Percentiles rank a stretch among this genome's conserved stretches.
These are phyloP conservation scores for Trididemnum miniatum DNA, from an alignment of 23 tunicate species.

Conservation along the genomic window DNA sequence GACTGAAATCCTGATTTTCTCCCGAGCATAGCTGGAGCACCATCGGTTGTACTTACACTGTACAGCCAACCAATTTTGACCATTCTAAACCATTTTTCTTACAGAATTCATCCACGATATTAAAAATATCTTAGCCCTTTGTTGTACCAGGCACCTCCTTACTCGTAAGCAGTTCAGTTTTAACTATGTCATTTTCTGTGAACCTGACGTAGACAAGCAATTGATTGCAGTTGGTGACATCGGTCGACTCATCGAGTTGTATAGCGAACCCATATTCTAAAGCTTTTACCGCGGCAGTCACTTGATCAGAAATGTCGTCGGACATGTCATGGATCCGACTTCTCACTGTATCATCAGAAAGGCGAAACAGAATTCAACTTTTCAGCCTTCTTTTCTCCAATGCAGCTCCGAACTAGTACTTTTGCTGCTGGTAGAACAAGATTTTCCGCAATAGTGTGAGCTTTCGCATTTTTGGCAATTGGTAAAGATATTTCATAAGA, in stretches of 20 bases:
- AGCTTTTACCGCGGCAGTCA: constrained; percentile 59
- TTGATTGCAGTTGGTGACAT: constrained; percentile 37
- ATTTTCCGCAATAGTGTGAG: constrained; percentile 65
- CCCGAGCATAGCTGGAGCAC: constrained; percentile 47
- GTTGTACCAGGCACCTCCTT: constrained; percentile 28
- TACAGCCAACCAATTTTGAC: constrained; percentile 51
- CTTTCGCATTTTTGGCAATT: constrained; percentile 60
- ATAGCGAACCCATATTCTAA: constrained; percentile 53
- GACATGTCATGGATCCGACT: constrained; percentile 57
- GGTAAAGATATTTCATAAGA: constrained; percentile 66
- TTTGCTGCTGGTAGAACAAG: constrained; percentile 65
- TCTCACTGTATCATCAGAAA: constrained; percentile 50
- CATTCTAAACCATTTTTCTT: constrained; percentile 61
- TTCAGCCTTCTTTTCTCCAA: constrained; percentile 48
- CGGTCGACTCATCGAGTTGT: constrained; percentile 73
- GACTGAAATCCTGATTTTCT: constrained; percentile 47
- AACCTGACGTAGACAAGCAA: no score
- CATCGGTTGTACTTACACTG: no score
- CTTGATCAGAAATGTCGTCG: constrained; percentile 51
- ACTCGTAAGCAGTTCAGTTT: constrained; percentile 24
- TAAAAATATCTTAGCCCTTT: constrained; percentile 41
- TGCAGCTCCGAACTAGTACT: constrained; percentile 32
- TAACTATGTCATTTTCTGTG: constrained; percentile 18
- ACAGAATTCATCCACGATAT: constrained; percentile 33
- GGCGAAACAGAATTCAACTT: constrained; percentile 50